Base-by-base conservation (phyloP, 2,888 invertebrate genomes). In the Antheraea assamensis region DNA sequence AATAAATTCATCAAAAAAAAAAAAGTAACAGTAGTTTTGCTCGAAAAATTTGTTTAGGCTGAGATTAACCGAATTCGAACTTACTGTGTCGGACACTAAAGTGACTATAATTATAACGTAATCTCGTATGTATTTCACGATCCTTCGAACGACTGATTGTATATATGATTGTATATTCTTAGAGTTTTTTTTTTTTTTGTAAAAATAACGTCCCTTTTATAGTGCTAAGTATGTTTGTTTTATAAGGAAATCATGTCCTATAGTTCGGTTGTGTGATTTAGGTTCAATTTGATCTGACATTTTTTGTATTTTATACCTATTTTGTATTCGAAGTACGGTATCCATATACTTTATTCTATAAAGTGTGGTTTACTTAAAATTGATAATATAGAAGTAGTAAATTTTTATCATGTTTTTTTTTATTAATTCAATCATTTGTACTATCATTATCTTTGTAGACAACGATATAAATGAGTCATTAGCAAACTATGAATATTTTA, bases 131-230 rank as follows among this genome's bases (percentile, higher is more conserved):
- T 77, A 70, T 73, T 66, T 79, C 78, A 78, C 42, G 80, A 82
- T 75, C 78, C 79, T 83, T 83, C 78, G 83, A 85, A 83, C 82
- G 89, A 88, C 89, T 91, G 89, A 89, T 82, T 90, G 89, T 91
- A 91, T 85, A 87, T 89, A 90, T 21, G 21, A 21, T 58, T 91
- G 90, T 85, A 87, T 89, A 90, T 21, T 52, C 4, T 58, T 24
- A 64, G 87, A 87, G 83, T 85, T 87, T 86, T 58, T n/a, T 64
- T 82, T 82, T 85, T 87, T 86, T 58, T n/a, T 64, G 82, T 82
- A 82, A 81, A 80, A 81, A 82, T 80, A 83, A 85, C 81, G 85
- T 85, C 86, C 88, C 80, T 83, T n/a, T 78, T 75, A 71, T 72
- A 71, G 47, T 31, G 30, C 5, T 64, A 64, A 70, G 58, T 73